Conservation (phyloP, 2,797 vertebrate species). For the Mormyrops attenuatus region DNA sequence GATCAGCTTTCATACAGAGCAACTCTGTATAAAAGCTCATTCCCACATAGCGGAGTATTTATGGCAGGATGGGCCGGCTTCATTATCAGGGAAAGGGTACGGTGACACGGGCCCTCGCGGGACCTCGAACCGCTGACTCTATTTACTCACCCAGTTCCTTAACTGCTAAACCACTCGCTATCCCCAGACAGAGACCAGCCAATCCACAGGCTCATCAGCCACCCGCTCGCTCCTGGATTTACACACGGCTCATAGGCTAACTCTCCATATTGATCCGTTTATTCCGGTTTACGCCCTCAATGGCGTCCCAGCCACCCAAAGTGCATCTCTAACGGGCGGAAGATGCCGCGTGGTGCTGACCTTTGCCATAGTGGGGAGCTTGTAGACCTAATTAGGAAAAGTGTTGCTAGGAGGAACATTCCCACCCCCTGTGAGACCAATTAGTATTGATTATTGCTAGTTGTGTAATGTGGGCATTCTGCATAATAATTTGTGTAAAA, state of each 20-base stretch:
- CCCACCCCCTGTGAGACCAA: constrained; percentile 59
- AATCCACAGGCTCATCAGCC: neutral
- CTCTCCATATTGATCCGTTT: constrained; percentile 4
- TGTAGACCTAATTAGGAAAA: constrained; percentile 56
- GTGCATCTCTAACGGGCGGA: constrained; percentile 13
- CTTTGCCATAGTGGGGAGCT: constrained; percentile 48
- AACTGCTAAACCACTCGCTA: neutral
- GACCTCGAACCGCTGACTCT: neutral
- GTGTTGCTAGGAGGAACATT: constrained; percentile 30
- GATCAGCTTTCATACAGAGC: neutral
- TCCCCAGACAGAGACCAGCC: neutral
- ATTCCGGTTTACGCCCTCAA: neutral
- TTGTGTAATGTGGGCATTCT: constrained; percentile 42
- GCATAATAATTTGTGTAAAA: constrained; percentile 42
- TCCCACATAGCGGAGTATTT: neutral
- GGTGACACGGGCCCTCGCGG: neutral
- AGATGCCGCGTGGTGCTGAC: constrained; percentile 43
- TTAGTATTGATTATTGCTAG: constrained; percentile 68
- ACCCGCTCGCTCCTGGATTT: neutral
- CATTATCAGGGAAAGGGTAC: neutral
- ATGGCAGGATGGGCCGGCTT: neutral
- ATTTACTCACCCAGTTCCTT: neutral
- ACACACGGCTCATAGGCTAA: neutral
- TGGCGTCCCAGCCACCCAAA: neutral
- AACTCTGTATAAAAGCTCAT: neutral